A percentile compares a stretch with the other conserved stretches of the same genome.
Conservation (phyloP, 2,113 vertebrate genomes). For the Bubalus kerabau region DNA sequence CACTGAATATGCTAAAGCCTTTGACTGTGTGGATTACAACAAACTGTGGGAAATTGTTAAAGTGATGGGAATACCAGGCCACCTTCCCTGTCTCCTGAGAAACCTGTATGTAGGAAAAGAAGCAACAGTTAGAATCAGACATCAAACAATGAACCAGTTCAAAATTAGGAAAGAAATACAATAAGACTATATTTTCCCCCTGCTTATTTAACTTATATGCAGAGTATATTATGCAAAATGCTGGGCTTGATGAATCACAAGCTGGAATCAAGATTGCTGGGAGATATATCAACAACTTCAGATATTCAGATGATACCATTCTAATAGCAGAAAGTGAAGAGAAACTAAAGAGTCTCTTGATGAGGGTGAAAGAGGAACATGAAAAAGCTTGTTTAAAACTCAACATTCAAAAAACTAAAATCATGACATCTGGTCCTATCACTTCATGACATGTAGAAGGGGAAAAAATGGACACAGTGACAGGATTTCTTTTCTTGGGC, state of each 20-base stretch:
- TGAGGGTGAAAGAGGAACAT: background rate
- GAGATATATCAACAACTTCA: background rate
- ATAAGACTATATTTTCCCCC: background rate
- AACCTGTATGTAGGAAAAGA: background rate
- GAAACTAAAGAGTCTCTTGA: background rate
- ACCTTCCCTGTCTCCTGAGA: background rate
- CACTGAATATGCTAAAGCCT: background rate
- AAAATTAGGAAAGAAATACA: background rate
- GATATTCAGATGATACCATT: background rate
- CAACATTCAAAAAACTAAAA: background rate
- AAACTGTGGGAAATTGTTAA: background rate
- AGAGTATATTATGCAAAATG: background rate
- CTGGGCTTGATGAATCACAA: background rate
- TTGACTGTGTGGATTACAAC: background rate
- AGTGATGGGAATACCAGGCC: background rate
- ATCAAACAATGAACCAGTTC: background rate
- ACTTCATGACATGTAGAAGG: background rate
- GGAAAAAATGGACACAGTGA: background rate
- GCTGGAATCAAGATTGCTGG: background rate
- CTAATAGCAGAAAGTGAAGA: background rate
- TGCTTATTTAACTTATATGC: background rate
- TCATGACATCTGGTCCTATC: background rate
- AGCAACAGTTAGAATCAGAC: background rate
- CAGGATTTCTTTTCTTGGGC: background rate
- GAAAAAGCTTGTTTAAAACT: background rate